Percentiles rank a stretch among this genome's conserved stretches.
Conservation (phyloP, 2,113 vertebrate species). For the Trichomycterus rosablanca region DNA sequence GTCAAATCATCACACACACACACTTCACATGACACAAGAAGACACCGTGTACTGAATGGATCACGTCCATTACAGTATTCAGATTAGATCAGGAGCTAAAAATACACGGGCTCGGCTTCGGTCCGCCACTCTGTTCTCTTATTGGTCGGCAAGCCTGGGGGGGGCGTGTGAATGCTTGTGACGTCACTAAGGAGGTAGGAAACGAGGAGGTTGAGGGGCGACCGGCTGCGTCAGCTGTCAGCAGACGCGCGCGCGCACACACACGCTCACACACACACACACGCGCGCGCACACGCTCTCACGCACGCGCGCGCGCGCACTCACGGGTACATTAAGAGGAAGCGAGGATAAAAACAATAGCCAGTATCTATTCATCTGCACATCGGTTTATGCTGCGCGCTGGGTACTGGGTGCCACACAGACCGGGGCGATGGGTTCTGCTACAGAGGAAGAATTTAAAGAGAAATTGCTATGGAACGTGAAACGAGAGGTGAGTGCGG, state of each 20-base stretch:
- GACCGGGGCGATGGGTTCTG: slow-evolving; percentile 72
- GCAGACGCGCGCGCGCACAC: no score
- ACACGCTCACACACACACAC: no score
- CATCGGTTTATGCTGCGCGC: slow-evolving; percentile 25
- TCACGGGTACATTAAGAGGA: slow-evolving; percentile 40
- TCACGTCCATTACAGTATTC: no score
- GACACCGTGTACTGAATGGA: no score
- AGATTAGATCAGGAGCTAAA: slow-evolving; percentile 44
- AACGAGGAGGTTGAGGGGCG: slow-evolving; percentile 51
- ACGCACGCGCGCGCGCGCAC: no score
- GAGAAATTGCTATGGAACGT: slow-evolving; percentile 90
- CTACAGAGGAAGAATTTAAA: slow-evolving; percentile 76
- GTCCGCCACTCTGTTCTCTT: slow-evolving; percentile 42
- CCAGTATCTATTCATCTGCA: no score
- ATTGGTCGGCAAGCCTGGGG: slow-evolving; percentile 58
- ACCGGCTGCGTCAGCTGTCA: slow-evolving; percentile 63
- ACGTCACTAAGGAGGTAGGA: slow-evolving; percentile 53
- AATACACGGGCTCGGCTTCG: slow-evolving; percentile 43
- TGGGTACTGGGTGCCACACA: slow-evolving; percentile 4
- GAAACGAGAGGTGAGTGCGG: slow-evolving; percentile 79
- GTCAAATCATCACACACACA: no score
- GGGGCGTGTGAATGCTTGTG: slow-evolving; percentile 53
- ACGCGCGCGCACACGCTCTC: no score
- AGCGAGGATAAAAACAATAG: slow-evolving; percentile 16
- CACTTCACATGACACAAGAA: no score